Base-by-base conservation (phyloP, 2,113 vertebrate species). In the Eublepharis macularius region DNA sequence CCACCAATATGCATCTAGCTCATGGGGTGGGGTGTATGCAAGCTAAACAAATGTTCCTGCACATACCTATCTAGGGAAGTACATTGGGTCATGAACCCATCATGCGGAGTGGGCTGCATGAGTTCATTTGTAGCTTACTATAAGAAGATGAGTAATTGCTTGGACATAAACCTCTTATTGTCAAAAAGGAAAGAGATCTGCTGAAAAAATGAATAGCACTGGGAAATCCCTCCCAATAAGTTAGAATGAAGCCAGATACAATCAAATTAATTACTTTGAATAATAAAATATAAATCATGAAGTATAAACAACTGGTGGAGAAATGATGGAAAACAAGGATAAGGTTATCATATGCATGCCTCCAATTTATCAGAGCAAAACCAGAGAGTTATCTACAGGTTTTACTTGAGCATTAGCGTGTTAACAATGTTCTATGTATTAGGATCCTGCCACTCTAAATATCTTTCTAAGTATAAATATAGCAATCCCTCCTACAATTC, bases 301-400 rank as follows among this genome's bases (percentile, higher is more conserved):
- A 77, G 73, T 85, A 81, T 68, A 84, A 90, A 32, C 47, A 65
- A 21, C 57, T 88, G 82, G 65, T 87, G 77, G 88, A 77, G 80
- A 81, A 63, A 63, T 72, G 60, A 76, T 29, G 60, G 60, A 76
- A 86, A 89, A 79, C 41, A 86, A 86, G 66, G 83, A 49, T 2
- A 34, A 87, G 78, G 66, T 11, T 51, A 73, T 29, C 82, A 5
- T 14, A 43, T 0, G 0, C n/a, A 82, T 8, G 34, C 82, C 14
- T 47, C 80, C 68, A 9, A 4, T 82, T 90, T 84, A 79, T 24
- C 70, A 63, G 54, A 6, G 4, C 26, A 39, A 87, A 90, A 86
- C 65, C 17, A 24, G 29, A 80, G 82, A 24, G 2, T 32, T 86
- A 85, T 70, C 81, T 82, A 74, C 26, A 68, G 65, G 29, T 12